These are phyloP conservation scores for Sturnira hondurensis DNA, from an alignment of 2,113 vertebrate genomes.

Conservation along the genomic window DNA sequence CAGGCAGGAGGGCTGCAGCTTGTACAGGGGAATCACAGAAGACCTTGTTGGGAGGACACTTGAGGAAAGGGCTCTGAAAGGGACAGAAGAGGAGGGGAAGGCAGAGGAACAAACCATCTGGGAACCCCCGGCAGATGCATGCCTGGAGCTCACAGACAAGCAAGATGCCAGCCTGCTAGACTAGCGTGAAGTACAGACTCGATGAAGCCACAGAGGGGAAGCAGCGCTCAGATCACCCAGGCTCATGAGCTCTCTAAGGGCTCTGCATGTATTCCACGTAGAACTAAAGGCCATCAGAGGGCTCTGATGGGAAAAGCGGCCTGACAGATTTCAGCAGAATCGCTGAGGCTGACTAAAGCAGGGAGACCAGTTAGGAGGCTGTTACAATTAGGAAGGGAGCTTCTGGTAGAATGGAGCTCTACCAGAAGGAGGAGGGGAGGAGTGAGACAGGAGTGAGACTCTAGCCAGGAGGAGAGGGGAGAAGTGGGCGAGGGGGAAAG, in stretches of 20 bases:
- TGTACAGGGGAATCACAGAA: not conserved
- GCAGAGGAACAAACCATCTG: not conserved
- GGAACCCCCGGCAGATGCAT: not conserved
- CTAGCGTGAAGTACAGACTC: not conserved
- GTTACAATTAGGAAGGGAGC: rapidly evolving
- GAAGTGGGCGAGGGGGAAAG: not conserved
- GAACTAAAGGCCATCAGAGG: not conserved
- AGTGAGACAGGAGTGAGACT: too few relatives aligned
- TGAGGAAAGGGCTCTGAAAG: not conserved
- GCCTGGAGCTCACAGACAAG: not conserved
- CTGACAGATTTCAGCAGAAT: not conserved
- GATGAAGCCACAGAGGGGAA: not conserved
- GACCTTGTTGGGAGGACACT: not conserved
- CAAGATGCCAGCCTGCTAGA: not conserved
- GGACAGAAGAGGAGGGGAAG: not conserved
- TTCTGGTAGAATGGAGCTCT: too few relatives aligned
- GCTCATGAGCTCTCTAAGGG: not conserved
- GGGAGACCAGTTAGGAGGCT: not conserved
- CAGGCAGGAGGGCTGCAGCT: not conserved
- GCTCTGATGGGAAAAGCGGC: not conserved
- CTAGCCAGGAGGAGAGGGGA: not conserved
- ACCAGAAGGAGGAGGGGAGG: too few relatives aligned
- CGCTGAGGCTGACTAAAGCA: rapidly evolving
- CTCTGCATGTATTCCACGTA: not conserved
- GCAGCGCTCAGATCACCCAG: not conserved